Evolutionary conservation across 2,113 vertebrate genomes (phyloP), one percentile per base, ranked within the genome.

Genomic region (Elgaria multicarinata): DNA sequence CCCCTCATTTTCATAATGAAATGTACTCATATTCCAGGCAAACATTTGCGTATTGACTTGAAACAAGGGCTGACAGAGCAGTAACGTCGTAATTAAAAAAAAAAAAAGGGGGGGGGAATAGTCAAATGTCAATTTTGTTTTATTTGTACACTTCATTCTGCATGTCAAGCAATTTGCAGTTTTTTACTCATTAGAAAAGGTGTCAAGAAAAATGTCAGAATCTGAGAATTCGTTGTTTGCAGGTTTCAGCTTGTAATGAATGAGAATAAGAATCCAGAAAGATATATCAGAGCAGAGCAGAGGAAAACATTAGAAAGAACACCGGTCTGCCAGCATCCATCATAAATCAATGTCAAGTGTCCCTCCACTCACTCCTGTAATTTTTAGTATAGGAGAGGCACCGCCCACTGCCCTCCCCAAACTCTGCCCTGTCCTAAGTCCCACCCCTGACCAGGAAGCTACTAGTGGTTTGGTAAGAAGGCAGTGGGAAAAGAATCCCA

Each of bases 1-100:
- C 31, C 1, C 3, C 42, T 67, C 9, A 42, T 86, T 90, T 81
- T n/a, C 46, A 55, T 71, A 80, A 86, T 85, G 82, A 90, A 90
- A 90, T 82, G 26, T 26, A 85, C 12, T 9, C 26, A 4, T 36
- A 20, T 88, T 88, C 42, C 72, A 76, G 31, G n/a, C 33, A 91
- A 86, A 85, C 39, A 74, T 46, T 53, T 89, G 44, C 7, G 1
- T 88, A 20, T 92, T 75, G 14, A 84, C 62, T 33, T 67, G n/a
- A 77, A 77, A 71, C 14, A 18, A 67, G 58, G 42, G 18, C 31
- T 77, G 44, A 53, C 74, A 75, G 64, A 66, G 71, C 76, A 33
- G 44, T 85, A 50, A 81, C 55, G 20, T 10, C 10, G 36, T 58
- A n/a, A 36, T 58, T 62, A n/a, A n/a, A n/a, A n/a, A n/a, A n/a